Conservation (phyloP, 2,888 invertebrate species). For the Willowsia nigromaculata region DNA sequence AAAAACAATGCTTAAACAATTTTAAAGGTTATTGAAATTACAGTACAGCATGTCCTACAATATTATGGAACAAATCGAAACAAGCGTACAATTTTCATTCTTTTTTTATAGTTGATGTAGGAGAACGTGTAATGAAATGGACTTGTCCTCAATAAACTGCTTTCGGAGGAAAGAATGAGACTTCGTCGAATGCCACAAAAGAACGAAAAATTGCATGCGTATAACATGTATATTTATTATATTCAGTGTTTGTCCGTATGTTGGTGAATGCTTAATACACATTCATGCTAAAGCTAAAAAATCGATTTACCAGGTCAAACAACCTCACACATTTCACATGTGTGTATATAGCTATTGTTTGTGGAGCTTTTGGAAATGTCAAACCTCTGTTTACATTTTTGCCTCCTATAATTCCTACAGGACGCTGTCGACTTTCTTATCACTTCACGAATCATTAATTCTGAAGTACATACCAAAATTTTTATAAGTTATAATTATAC, state of each 20-base stretch:
- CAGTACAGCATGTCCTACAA: no score
- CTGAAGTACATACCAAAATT: no score
- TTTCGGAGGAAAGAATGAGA: neutral
- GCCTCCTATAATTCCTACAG: no score
- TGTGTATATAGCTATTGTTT: neutral
- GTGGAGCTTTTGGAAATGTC: no score
- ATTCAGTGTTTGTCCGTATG: no score
- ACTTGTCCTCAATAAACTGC: neutral
- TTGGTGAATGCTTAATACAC: neutral
- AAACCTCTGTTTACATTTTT: neutral
- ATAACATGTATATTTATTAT: no score
- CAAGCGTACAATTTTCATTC: no score
- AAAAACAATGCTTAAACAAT: no score
- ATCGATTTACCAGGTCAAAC: constrained; percentile 61
- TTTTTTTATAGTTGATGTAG: neutral
- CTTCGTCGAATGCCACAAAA: neutral
- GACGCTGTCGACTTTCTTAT: neutral
- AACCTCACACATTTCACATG: constrained; percentile 5
- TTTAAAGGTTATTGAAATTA: no score
- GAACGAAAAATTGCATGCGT: neutral
- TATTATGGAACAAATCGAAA: no score
- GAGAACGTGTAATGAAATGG: neutral
- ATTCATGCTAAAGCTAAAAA: neutral
- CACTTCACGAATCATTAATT: no score
- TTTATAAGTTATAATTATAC: no score